Base-by-base conservation (phyloP, 2,113 vertebrate genomes). In the Triplophysa siluroides region DNA sequence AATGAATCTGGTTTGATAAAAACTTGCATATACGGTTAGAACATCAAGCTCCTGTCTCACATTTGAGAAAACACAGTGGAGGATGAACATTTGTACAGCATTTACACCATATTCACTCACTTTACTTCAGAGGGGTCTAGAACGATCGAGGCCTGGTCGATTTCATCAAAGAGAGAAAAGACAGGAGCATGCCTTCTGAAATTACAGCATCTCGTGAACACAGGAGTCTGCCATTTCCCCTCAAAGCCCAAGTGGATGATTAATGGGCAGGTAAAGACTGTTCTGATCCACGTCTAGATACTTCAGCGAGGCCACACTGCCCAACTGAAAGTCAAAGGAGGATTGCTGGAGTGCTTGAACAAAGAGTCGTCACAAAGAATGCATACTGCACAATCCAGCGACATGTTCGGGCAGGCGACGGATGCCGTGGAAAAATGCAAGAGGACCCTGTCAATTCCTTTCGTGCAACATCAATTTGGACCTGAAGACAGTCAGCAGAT, bases 401-500 rank as follows among this genome's bases (percentile, higher is more conserved):
- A 82, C 83, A 60, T 65, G 86, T 77, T 84, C 33, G 79, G 80
- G 43, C 86, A 79, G 64, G 79, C 78, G 76, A 33, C n/a, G 67
- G 61, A 64, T 24, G 41, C 13, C 18, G 1, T 16, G 13, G 43
- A 52, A 64, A 45, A 45, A 60, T 56, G 38, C 58, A 74, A 75
- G 26, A 62, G 26, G 54, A 67, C 43, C 56, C 67, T n/a, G 45
- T 76, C 72, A 41, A 21, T 75, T 70, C 82, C 65, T 62, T 65
- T 65, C 64, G 24, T 63, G 67, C 78, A 78, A 70, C 58, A 62
- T 80, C 63, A 41, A 60, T 75, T 69, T 69, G 6, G 41, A 60
- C 58, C 80, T 43, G 50, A 76, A 78, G 75, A 82, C 76, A 86
- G 78, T 54, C 38, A 67, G 74, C 62, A 60, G 50, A 78, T 76